Base-by-base conservation (phyloP, 1,140 invertebrate species). In the Nasonia giraulti region DNA sequence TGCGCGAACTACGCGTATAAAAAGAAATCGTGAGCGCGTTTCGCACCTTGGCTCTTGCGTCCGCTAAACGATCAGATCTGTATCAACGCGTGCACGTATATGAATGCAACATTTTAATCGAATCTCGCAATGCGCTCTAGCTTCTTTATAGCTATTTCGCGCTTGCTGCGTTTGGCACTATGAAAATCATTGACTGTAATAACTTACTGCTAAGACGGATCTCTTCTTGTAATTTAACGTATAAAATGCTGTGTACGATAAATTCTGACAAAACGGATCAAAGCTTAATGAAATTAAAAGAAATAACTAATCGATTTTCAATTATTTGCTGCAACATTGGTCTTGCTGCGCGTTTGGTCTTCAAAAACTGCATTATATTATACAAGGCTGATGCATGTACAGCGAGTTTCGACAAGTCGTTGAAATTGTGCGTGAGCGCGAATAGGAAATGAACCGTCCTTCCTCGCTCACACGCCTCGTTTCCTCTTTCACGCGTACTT, bases 381-480 rank as follows among this genome's bases (percentile, higher is more conserved):
- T 40, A 40, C 27, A 40, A 40, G 4, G 37, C 37, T 7, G 37
- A 7, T 40, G 37, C 7, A 44, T 44, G 8, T 8, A 44, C 8
- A 44, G 40, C 50, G 5, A 14, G 50, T 17, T 55, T 55, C 17
- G 17, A 3, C 2, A 55, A 55, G 17, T 17, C 50, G 50, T 71
- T 23, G 31, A 71, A 71, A 71, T 10, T 71, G 31, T n/a, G 11
- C 11, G 68, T 27, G n/a, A 7, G 71, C 71, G 31, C 73, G 27
- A 75, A 12, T 66, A 66, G 23, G 11, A 31, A 37, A 66, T 66
- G n/a, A 78, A 27, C 76, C 50, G 47, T 78, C 23, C 27, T 78
- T 78, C 76, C 76, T 77, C 23, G 55, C 50, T 31, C 33, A 66
- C 17, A 78, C 31, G 50, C 76, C 76, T 78, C 76, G 50, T 78